A percentile compares a stretch with the other conserved stretches of the same genome.
Conservation (phyloP, 2,797 vertebrate species). For the Thunnus albacares region DNA sequence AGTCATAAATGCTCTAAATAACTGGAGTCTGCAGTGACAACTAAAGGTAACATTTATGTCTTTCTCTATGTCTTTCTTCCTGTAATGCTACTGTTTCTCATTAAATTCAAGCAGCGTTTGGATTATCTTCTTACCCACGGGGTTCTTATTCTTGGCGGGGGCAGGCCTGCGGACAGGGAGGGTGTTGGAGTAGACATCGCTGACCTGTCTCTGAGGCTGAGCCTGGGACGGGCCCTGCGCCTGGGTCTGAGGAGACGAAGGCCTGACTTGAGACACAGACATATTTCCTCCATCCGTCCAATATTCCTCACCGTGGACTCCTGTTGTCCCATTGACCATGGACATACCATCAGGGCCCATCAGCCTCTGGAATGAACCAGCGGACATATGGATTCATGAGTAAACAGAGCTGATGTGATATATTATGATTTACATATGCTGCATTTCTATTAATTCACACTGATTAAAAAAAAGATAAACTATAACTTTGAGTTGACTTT, state of each 20-base stretch:
- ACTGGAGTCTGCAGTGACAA: background rate
- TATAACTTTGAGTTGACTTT: background rate
- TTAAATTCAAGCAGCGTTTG: background rate
- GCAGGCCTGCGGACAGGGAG: slow-evolving; percentile 97
- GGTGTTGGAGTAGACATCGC: slow-evolving; percentile 98
- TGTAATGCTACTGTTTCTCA: background rate
- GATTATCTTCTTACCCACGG: slow-evolving; percentile 81
- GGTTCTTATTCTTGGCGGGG: slow-evolving; percentile 94
- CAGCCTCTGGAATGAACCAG: slow-evolving; percentile 88
- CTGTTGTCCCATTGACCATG: slow-evolving; percentile 93
- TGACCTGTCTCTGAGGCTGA: slow-evolving; percentile 94
- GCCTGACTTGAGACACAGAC: slow-evolving; percentile 89
- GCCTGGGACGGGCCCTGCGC: slow-evolving; percentile 83
- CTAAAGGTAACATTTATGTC: background rate
- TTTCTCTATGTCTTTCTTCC: background rate
- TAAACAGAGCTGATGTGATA: background rate
- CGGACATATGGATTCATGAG: background rate
- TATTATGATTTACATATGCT: background rate
- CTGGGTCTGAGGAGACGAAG: slow-evolving; percentile 84
- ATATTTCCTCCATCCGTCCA: slow-evolving; percentile 91
- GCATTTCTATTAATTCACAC: background rate
- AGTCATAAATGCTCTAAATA: background rate
- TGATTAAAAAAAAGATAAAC: background rate
- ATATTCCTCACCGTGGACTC: slow-evolving; percentile 91
- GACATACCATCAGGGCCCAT: slow-evolving; percentile 94